These are phyloP conservation scores for Petrocephalus microphthalmus DNA, from an alignment of 2,113 vertebrate genomes.

Conservation along the genomic window DNA sequence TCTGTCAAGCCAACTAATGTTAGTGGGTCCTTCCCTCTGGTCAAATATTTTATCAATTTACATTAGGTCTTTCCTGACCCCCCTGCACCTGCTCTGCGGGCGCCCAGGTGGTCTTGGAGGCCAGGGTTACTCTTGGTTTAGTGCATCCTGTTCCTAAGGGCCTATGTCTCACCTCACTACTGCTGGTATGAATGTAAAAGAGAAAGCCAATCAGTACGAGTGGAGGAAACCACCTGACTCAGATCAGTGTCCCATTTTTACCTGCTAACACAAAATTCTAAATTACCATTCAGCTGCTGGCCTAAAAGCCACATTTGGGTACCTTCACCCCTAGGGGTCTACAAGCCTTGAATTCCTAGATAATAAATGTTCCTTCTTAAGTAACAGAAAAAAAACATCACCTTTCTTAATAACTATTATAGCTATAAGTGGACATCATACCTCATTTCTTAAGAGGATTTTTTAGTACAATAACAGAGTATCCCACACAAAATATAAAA, in stretches of 20 bases:
- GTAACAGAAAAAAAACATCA: background rate
- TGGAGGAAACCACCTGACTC: background rate
- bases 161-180: constrained; percentile 19
- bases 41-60: background rate
- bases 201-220: constrained; percentile 4
- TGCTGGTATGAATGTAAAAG: constrained; percentile 40
- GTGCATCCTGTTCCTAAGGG: constrained; percentile 25
- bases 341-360: background rate
- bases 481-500: background rate
- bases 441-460: background rate
- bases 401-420: background rate
- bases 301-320: background rate
- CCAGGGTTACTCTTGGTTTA: constrained; percentile 3
- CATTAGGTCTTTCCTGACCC: background rate
- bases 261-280: background rate
- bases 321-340: background rate
- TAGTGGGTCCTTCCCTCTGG: background rate
- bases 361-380: background rate
- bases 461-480: background rate
- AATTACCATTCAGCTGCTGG: background rate
- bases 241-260: background rate
- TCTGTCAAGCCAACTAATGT: background rate
- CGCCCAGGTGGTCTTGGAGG: background rate
- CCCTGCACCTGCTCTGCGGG: background rate
- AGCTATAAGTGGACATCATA: background rate